Evolutionary conservation across 2,113 vertebrate species (phyloP).

Genomic region (Nothoprocta perdicaria): DNA sequence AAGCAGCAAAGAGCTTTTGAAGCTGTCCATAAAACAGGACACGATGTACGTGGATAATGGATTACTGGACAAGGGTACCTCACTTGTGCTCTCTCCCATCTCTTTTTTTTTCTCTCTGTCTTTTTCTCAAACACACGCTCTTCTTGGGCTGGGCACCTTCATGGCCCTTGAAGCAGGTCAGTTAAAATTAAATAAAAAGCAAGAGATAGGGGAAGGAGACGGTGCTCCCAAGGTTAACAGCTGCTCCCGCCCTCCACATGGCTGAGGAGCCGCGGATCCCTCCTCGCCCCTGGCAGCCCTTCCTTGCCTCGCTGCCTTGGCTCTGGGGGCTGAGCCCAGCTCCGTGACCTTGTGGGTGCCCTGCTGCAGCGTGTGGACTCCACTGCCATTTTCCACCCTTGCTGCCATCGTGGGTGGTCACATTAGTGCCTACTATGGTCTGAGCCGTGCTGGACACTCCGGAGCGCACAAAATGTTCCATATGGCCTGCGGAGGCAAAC

Average conservation of each 20-base stretch:
- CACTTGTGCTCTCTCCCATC: not conserved
- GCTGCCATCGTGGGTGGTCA: not conserved
- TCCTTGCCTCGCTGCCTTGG: accelerated
- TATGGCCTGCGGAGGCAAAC: not conserved
- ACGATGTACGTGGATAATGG: not conserved
- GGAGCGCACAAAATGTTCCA: not conserved
- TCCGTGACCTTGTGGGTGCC: not conserved
- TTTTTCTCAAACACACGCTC: not conserved
- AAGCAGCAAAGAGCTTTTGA: not conserved
- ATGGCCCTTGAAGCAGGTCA: not conserved
- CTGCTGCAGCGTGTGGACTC: not conserved
- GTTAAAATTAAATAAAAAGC: conserved; percentile 1
- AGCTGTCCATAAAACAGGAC: not conserved
- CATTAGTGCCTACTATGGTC: accelerated
- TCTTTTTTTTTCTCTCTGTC: not conserved
- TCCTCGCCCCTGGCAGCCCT: not conserved
- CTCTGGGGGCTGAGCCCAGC: not conserved
- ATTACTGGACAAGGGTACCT: not conserved
- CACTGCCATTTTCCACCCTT: not conserved
- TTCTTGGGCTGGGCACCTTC: not conserved
- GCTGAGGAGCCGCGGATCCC: accelerated
- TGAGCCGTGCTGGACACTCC: accelerated
- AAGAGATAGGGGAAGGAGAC: conserved; percentile 8
- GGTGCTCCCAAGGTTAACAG: not conserved
- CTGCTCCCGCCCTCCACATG: not conserved